Conservation (phyloP, 2,888 invertebrate species). For the Gandaritis pyraliata region DNA sequence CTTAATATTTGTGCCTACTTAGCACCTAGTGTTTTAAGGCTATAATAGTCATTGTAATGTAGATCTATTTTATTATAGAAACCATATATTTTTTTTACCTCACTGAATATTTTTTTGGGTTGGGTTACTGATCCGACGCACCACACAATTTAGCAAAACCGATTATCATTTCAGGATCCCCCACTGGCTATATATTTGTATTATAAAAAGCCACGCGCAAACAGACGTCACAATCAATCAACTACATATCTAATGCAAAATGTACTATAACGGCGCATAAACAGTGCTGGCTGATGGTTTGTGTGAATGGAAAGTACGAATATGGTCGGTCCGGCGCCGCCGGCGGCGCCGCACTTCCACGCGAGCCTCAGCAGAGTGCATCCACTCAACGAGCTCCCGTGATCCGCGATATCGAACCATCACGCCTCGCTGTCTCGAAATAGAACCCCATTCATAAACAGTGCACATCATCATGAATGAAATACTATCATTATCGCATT, state of each 20-base stretch:
- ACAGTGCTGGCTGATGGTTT: constrained; percentile 4
- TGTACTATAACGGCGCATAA: constrained; percentile 17
- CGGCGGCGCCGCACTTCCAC: constrained; percentile 50
- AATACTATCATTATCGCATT: constrained; percentile 63
- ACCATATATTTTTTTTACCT: too few species aligned
- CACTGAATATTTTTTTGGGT: too few species aligned
- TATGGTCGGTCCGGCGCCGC: constrained; percentile 38
- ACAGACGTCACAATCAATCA: constrained; percentile 22
- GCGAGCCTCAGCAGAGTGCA: constrained; percentile 63
- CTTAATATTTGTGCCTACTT: too few species aligned
- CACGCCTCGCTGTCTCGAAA: constrained; percentile 70
- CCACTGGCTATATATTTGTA: not conserved
- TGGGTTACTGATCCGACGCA: too few species aligned
- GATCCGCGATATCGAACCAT: constrained; percentile 61
- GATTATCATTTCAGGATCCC: constrained; percentile 13
- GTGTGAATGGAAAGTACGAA: constrained; percentile 10
- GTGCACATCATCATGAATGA: constrained; percentile 70
- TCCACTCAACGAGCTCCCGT: constrained; percentile 58
- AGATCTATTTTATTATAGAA: too few species aligned
- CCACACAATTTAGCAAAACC: not conserved
- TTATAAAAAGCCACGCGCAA: not conserved
- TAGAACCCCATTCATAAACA: constrained; percentile 75
- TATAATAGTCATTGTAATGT: too few species aligned
- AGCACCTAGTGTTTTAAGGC: too few species aligned
- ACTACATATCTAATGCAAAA: constrained; percentile 16